Evolutionary conservation across 2,113 vertebrate species (phyloP).

Genomic region (Natator depressus): DNA sequence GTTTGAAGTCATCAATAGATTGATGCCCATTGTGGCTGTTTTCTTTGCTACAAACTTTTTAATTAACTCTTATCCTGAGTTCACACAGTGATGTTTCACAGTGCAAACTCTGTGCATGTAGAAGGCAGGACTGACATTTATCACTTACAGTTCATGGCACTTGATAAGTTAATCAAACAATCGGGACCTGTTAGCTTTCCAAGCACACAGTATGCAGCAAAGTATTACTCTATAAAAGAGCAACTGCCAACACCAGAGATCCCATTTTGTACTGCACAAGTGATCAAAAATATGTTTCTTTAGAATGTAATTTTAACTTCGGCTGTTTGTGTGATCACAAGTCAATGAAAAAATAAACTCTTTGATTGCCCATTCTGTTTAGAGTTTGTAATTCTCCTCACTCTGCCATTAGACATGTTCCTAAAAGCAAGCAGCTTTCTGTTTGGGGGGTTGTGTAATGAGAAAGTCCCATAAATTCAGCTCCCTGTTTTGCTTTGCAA

Average conservation of each 20-base stretch:
- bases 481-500: not conserved
- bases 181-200: not conserved
- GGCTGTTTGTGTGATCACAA: not conserved
- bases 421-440: not conserved
- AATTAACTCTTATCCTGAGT: conserved; percentile 71
- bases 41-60: conserved; percentile 66
- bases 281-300: accelerated
- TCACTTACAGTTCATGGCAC: conserved; percentile 44
- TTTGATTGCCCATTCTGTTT: accelerated
- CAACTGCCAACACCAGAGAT: not conserved
- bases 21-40: conserved; percentile 55
- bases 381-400: not conserved
- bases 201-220: not conserved
- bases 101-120: conserved; percentile 55
- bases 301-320: not conserved
- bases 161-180: conserved; percentile 46
- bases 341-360: accelerated
- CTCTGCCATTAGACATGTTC: not conserved
- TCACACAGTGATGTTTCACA: conserved; percentile 61
- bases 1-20: conserved; percentile 56
- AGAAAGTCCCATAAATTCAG: not conserved
- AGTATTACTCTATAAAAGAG: too few species aligned
- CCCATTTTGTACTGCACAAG: not conserved
- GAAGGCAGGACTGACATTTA: conserved; percentile 67
- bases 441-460: not conserved